Conservation (phyloP, 2,888 invertebrate genomes). For the Cosmia trapezina region DNA sequence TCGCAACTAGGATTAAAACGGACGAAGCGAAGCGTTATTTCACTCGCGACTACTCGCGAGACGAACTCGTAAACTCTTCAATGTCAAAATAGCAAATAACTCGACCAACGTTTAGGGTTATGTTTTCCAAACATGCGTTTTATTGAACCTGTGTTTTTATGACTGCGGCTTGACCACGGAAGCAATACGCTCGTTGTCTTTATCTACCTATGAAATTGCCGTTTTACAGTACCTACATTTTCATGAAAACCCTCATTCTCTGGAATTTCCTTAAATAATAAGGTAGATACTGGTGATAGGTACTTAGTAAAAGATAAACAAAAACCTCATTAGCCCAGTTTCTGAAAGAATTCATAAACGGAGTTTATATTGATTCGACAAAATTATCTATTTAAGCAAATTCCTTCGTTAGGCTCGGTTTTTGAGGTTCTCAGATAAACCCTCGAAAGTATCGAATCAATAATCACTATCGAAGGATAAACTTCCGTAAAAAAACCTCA, state of each 20-base stretch:
- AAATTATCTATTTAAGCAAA: too few species aligned
- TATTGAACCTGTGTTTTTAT: not conserved
- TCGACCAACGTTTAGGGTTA: conserved; percentile 18
- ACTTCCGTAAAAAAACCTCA: too few species aligned
- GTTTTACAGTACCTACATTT: too few species aligned
- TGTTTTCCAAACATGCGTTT: conserved; percentile 17
- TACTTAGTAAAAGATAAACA: not conserved
- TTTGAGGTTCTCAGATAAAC: too few species aligned
- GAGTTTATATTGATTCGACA: too few species aligned
- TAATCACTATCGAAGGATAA: too few species aligned
- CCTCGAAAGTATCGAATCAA: too few species aligned
- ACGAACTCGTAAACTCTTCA: conserved; percentile 58
- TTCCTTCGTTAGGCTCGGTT: too few species aligned
- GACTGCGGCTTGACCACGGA: not conserved
- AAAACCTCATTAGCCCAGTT: too few species aligned
- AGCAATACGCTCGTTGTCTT: too few species aligned
- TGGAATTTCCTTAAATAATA: not conserved
- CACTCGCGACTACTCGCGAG: conserved; percentile 61
- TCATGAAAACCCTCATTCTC: not conserved
- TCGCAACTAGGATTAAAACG: conserved; percentile 69
- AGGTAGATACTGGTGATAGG: not conserved
- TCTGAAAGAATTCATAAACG: too few species aligned
- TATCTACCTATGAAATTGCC: too few species aligned
- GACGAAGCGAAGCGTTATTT: conserved; percentile 68
- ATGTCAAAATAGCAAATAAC: conserved; percentile 61